Conservation (phyloP, 2,797 vertebrate genomes). For the Menidia menidia region DNA sequence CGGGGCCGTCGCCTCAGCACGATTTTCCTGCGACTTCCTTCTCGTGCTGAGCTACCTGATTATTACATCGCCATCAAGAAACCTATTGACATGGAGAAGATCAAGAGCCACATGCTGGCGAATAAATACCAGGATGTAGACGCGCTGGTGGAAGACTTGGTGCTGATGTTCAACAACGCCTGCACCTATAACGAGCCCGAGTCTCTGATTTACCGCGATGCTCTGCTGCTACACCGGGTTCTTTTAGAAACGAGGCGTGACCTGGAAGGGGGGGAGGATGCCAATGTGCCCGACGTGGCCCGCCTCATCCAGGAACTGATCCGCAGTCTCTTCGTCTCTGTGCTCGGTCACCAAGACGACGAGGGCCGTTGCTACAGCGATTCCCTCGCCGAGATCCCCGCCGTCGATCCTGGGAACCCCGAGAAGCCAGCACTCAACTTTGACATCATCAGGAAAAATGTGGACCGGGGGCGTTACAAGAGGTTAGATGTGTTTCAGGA, state of each 20-base stretch:
- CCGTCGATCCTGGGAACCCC: slow-evolving; percentile 87
- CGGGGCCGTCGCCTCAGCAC: slow-evolving; percentile 95
- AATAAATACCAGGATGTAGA: slow-evolving; percentile 99
- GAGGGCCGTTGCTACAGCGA: slow-evolving; percentile 98
- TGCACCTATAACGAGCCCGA: slow-evolving; percentile 98
- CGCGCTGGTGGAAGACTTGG: slow-evolving; percentile 96
- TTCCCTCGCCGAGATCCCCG: slow-evolving; percentile 96
- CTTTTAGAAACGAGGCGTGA: slow-evolving; percentile 93
- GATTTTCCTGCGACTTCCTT: slow-evolving; percentile 96
- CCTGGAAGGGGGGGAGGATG: slow-evolving; percentile 94
- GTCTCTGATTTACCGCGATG: slow-evolving; percentile 98
- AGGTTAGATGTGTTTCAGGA: slow-evolving; percentile 97
- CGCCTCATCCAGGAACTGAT: slow-evolving; percentile 97
- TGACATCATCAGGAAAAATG: slow-evolving; percentile 93
- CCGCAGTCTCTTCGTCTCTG: slow-evolving; percentile 97
- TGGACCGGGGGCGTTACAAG: slow-evolving; percentile 92
- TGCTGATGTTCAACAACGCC: slow-evolving; percentile 99
- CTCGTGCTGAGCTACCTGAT: slow-evolving; percentile 95
- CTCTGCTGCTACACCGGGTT: slow-evolving; percentile 94
- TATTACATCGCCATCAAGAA: slow-evolving; percentile 98
- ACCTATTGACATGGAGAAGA: slow-evolving; percentile 97
- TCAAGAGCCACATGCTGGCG: slow-evolving; percentile 96
- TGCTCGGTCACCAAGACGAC: slow-evolving; percentile 97
- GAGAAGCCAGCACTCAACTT: slow-evolving; percentile 91
- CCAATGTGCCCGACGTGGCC: slow-evolving; percentile 92